Evolutionary conservation across 2,113 vertebrate species (phyloP), one percentile per base, ranked within the genome.

Genomic region (Patagioenas fasciata): DNA sequence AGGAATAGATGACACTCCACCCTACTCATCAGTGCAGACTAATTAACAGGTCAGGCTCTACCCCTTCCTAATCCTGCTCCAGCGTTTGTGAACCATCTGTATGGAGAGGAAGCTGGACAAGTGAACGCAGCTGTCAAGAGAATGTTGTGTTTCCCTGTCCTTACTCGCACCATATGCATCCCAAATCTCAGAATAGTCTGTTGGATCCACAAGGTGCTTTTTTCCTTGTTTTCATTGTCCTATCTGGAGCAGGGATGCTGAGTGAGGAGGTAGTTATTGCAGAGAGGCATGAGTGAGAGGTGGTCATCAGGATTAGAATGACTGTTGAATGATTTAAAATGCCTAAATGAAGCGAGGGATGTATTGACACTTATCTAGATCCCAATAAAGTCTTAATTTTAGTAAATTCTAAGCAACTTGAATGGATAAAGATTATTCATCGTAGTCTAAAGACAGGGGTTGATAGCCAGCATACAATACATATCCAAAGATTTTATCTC

Each of bases 151-250:
- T 89, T 78, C 40, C 34, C 28, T 42, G 31, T 85, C n/a, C 44
- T 92, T 19, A 51, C 17, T 64, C 3, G 0, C 50, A 40, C 2
- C 7, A 62, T 19, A 19, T 26, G 28, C 73, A 71, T 25, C 40
- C 65, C 53, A 57, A 69, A 75, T n/a, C 78, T 40, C 80, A 89
- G 28, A 93, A 38, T n/a, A 61, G 21, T 8, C 48, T n/a, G 9
- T 16, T 1, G 0, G 15, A 69, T 40, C 16, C 26, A 44, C 16
- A 23, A n/a, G 40, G 31, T 0, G 1, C 25, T 40, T 42, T 42
- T 32, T 42, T 64, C 47, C n/a, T 65, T 31, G 8, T 16, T 47
- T 36, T 15, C 28, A 8, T 44, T 31, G 2, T 34, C 28, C 21
- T 14, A 11, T 26, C 38, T 87, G 58, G 36, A 54, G 31, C 44